Evolutionary conservation across 2,888 invertebrate species (phyloP).

Genomic region (Yponomeuta sedellus): DNA sequence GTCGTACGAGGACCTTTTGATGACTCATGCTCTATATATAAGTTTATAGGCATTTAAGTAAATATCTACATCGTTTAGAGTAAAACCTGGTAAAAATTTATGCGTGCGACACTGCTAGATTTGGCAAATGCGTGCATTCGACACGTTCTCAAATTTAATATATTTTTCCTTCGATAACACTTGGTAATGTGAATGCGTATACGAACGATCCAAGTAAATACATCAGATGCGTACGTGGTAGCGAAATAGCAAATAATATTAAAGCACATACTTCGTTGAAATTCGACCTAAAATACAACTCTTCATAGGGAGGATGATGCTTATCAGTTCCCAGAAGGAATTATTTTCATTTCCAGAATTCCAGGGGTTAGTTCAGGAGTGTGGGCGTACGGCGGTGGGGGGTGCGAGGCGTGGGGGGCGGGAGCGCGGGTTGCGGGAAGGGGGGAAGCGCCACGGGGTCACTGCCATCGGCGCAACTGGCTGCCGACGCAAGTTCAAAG

Average conservation of each 20-base stretch:
- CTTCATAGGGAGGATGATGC: background rate
- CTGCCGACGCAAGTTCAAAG: conserved; percentile 30
- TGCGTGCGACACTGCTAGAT: background rate
- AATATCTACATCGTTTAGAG: too few species aligned
- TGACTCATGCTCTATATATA: background rate
- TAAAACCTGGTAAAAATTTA: too few species aligned
- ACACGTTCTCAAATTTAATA: background rate
- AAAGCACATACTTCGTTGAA: too few species aligned
- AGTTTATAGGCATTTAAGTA: too few species aligned
- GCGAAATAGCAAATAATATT: too few species aligned
- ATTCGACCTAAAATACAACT: background rate
- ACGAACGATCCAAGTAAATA: too few species aligned
- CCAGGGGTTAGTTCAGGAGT: conserved; percentile 28
- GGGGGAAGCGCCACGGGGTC: conserved; percentile 72
- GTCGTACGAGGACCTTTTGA: background rate
- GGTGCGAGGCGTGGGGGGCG: conserved; percentile 49
- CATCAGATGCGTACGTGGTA: too few species aligned
- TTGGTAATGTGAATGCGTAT: too few species aligned
- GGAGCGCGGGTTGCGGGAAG: conserved; percentile 45
- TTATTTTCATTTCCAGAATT: conserved; percentile 12
- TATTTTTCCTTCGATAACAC: too few species aligned
- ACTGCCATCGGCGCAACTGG: conserved; percentile 76
- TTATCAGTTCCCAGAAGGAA: background rate
- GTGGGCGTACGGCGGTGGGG: conserved; percentile 26
- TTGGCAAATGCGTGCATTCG: background rate